These are phyloP conservation scores for Chymomyza costata DNA, from an alignment of 1,140 invertebrate genomes.

Conservation along the genomic window DNA sequence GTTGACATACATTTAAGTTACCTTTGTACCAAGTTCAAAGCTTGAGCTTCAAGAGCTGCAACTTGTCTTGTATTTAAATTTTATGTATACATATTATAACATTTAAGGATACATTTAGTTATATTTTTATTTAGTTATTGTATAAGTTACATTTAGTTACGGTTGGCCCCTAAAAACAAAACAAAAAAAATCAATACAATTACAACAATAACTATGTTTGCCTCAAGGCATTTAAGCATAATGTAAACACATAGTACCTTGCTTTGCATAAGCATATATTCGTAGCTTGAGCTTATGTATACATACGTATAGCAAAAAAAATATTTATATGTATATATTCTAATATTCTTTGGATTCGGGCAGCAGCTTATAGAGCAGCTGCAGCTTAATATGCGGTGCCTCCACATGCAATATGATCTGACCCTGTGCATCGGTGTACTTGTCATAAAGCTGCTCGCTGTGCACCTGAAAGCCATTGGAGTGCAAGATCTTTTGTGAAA, in stretches of 20 bases:
- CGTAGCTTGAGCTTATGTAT: conserved; percentile 1
- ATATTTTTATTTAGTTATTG: too few relatives aligned
- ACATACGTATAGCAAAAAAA: conserved; percentile 6
- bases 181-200: conserved; percentile 36
- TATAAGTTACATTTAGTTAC: conserved; percentile 17
- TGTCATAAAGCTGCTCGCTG: conserved; percentile 80
- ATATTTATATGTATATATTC: conserved; percentile 9
- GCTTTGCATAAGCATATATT: conserved; percentile 1
- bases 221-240: too few relatives aligned
- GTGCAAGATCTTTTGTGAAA: conserved; percentile 83
- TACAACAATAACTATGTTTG: too few relatives aligned
- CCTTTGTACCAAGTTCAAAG: too few relatives aligned
- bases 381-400: conserved; percentile 80
- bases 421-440: conserved; percentile 79
- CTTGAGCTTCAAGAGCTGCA: too few relatives aligned
- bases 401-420: conserved; percentile 77
- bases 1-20: too few relatives aligned
- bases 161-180: conserved; percentile 55
- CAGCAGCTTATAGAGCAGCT: conserved; percentile 77
- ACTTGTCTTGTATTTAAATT: too few relatives aligned
- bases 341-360: too few relatives aligned
- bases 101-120: too few relatives aligned
- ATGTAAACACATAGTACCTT: neutral
- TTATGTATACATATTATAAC: too few relatives aligned
- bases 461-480: conserved; percentile 81